These are phyloP conservation scores for Scarus forsteni DNA, from an alignment of 2,797 vertebrate genomes.

Conservation along the genomic window DNA sequence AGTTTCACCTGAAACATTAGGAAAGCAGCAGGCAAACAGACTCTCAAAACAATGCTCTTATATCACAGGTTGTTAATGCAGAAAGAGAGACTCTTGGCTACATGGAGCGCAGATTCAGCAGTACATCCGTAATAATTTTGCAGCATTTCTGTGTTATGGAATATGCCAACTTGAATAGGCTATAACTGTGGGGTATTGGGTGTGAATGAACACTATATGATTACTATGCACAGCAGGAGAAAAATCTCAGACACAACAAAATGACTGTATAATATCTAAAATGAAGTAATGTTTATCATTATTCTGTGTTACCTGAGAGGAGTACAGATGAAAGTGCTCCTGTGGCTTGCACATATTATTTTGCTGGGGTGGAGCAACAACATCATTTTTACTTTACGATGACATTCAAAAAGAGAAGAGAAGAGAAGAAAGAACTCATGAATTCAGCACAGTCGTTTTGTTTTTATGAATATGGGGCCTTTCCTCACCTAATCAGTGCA, in stretches of 20 bases:
- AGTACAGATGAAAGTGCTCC: constrained; percentile 11
- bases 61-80: constrained; percentile 44
- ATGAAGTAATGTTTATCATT: constrained; percentile 6
- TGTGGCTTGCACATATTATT: constrained; percentile 1
- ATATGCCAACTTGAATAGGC: neutral
- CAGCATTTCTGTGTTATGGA: neutral
- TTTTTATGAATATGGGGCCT: constrained; percentile 33
- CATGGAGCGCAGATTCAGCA: neutral
- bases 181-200: neutral
- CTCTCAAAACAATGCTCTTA: constrained; percentile 37
- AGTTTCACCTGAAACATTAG: constrained; percentile 42
- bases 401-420: constrained; percentile 21
- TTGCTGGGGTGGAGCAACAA: neutral
- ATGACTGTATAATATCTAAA: neutral
- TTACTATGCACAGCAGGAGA: neutral
- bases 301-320: neutral
- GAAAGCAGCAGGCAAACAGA: constrained; percentile 36
- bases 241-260: neutral
- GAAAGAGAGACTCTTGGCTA: constrained; percentile 20
- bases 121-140: neutral
- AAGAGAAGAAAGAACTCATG: constrained; percentile 18
- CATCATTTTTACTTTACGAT: constrained; percentile 15
- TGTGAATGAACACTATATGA: neutral
- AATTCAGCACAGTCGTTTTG: constrained; percentile 20
- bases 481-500: constrained; percentile 36